Percentiles rank a stretch among this genome's conserved stretches.
These are phyloP conservation scores for Rhinogobio ventralis DNA, from an alignment of 2,797 vertebrate genomes.

Conservation along the genomic window DNA sequence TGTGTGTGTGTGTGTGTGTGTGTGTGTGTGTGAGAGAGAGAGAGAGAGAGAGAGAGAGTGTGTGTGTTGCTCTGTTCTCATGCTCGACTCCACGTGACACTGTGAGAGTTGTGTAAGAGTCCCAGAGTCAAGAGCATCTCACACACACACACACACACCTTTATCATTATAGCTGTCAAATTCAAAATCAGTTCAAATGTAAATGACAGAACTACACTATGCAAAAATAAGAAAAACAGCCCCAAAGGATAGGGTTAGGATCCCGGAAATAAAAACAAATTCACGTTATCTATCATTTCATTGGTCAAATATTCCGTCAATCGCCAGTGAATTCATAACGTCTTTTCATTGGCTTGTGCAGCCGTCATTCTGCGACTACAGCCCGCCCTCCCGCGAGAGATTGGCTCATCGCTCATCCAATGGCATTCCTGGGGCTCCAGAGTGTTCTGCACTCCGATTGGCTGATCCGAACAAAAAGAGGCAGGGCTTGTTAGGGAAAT, in stretches of 20 bases:
- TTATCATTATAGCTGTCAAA: background rate
- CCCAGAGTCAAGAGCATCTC: background rate
- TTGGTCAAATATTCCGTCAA: background rate
- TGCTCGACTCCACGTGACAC: slow-evolving; percentile 13
- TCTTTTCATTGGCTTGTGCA: background rate
- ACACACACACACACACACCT: background rate
- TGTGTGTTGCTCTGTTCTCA: background rate
- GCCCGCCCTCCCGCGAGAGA: background rate
- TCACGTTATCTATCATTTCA: background rate
- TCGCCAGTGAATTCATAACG: background rate
- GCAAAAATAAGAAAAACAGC: background rate
- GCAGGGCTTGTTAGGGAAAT: slow-evolving; percentile 47
- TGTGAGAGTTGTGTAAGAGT: background rate
- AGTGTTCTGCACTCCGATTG: slow-evolving; percentile 56
- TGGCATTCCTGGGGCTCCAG: background rate
- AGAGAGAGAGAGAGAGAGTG: too few species aligned
- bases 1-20: too few species aligned
- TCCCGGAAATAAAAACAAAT: too few species aligned
- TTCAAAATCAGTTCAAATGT: background rate
- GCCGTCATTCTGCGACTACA: background rate
- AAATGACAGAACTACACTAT: background rate
- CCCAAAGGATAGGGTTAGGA: too few species aligned
- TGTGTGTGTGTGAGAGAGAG: too few species aligned
- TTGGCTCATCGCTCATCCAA: slow-evolving; percentile 10
- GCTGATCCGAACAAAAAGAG: slow-evolving; percentile 8